Evolutionary conservation across 2,797 vertebrate genomes (phyloP), one percentile per base, ranked within the genome.

Genomic region (Taeniopygia guttata): DNA sequence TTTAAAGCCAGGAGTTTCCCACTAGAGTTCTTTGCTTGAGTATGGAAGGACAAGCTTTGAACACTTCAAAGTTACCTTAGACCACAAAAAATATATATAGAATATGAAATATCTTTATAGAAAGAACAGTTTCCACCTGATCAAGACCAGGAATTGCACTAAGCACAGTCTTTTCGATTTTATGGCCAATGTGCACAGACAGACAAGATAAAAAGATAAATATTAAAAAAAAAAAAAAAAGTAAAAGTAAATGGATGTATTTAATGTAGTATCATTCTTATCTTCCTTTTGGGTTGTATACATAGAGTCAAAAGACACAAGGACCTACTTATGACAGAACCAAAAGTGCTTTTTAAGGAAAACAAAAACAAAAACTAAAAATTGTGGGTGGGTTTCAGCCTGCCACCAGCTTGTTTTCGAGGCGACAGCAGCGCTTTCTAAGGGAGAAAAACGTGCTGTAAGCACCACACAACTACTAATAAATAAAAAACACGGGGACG

Each of bases 281-380:
- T 17, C 2, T 77, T 16, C 36, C 4, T 54, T 86, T 27, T 9
- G 12, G 21, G 26, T 10, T 10, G 17, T 80, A 67, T 22, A 56
- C 4, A 63, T 1, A 42, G 34, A 62, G 16, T 5, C 7, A 63
- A 49, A 23, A 68, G 9, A 36, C 16, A 36, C 4, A 26, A 36
- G 5, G 43, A 64, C 13, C 60, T 36, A 27, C 2, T 70, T 54
- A 26, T 13, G 30, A 19, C 43, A 74, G 52, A 76, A 52, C 1
- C 5, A 11, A 15, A 15, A 51, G 7, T 7, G 32, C 38, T n/a
- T 54, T n/a, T 10, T 1, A 1, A 0, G 2, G 5, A 18, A 58
- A 21, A n/a, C 26, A n/a, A n/a, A n/a, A n/a, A n/a, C n/a, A n/a
- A 30, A 34, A 22, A 4, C 5, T 34, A 6, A 16, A 17, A 55